Percentiles rank a stretch among this genome's conserved stretches.
These are phyloP conservation scores for Trilocha varians DNA, from an alignment of 2,888 invertebrate species.

Conservation along the genomic window DNA sequence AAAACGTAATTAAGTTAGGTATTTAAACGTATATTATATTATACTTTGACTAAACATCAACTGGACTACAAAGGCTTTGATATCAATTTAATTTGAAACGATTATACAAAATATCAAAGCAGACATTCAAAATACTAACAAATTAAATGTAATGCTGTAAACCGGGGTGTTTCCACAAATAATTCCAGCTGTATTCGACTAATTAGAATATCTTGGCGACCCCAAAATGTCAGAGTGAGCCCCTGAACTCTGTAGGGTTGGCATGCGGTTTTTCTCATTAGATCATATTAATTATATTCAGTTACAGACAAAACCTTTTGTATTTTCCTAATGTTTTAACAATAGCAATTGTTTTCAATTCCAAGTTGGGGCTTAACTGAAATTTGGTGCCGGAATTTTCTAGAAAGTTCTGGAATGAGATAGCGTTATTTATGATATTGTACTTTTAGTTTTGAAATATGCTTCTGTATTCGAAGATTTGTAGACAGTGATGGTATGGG, in stretches of 20 bases:
- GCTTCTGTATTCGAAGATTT: no score
- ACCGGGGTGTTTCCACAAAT: not conserved
- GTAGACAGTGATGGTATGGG: no score
- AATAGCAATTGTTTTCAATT: not conserved
- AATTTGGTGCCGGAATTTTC: not conserved
- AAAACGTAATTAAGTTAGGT: no score
- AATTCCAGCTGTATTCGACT: not conserved
- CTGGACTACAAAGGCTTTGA: no score
- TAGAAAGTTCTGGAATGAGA: not conserved
- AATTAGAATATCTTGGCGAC: not conserved
- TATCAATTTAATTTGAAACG: no score
- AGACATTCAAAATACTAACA: not conserved
- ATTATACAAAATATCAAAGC: not conserved
- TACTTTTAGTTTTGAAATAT: no score
- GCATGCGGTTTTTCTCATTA: conserved; percentile 14
- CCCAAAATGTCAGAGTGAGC: conserved; percentile 3
- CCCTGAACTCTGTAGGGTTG: conserved; percentile 4
- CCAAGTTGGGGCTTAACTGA: not conserved
- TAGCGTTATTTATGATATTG: not conserved
- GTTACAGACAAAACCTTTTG: not conserved
- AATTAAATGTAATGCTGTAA: not conserved
- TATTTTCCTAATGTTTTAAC: not conserved
- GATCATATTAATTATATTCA: conserved; percentile 12
- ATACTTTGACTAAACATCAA: no score
- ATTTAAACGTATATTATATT: no score